These are phyloP conservation scores for Pseudochromis fuscus DNA, from an alignment of 2,797 vertebrate species.

Conservation along the genomic window DNA sequence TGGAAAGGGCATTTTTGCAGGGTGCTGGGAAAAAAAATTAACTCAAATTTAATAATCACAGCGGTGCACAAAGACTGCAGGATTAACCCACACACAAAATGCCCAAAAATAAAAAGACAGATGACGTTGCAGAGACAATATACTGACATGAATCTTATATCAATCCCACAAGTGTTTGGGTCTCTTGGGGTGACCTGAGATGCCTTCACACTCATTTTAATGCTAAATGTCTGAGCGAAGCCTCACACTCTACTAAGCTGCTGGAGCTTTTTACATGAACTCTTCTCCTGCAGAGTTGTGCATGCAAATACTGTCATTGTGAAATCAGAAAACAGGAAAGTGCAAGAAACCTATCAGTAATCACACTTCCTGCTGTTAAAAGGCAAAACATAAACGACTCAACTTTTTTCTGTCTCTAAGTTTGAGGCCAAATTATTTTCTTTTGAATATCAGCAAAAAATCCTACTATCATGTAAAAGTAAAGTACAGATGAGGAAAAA, in stretches of 20 bases:
- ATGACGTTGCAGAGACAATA: neutral
- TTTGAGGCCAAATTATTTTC: neutral
- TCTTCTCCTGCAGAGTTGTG: neutral
- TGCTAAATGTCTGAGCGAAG: neutral
- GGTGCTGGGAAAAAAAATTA: too few species aligned
- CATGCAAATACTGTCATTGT: neutral
- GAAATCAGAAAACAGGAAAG: constrained; percentile 7
- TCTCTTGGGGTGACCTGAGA: neutral
- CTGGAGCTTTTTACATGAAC: neutral
- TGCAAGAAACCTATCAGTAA: neutral
- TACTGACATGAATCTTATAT: neutral
- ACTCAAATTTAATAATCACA: too few species aligned
- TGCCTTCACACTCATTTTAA: constrained; percentile 24
- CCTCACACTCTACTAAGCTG: neutral
- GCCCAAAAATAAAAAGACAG: neutral
- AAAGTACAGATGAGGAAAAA: neutral
- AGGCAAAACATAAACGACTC: neutral
- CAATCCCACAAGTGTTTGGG: neutral
- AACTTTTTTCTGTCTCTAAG: neutral
- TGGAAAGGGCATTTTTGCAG: too few species aligned
- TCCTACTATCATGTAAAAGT: too few species aligned
- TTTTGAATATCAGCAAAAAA: too few species aligned
- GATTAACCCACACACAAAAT: neutral
- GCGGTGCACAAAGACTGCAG: too few species aligned
- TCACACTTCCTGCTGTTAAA: constrained; percentile 2